Base-by-base conservation (phyloP, 2,113 vertebrate genomes). In the Hippocampus abdominalis region DNA sequence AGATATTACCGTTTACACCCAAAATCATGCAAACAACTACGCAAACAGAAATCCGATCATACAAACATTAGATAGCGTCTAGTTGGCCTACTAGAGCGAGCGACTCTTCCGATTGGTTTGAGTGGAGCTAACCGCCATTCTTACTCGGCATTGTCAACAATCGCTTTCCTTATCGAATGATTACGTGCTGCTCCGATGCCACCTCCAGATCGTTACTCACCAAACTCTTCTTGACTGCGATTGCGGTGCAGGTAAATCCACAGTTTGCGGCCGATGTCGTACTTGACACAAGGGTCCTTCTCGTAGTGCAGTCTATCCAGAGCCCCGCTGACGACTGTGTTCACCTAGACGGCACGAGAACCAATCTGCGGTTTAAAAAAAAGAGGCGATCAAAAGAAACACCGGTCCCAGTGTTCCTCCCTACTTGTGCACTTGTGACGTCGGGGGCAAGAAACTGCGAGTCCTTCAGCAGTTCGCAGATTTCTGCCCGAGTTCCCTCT, bases 221-320 rank as follows among this genome's bases (percentile, higher is more conserved):
- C 97, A 71, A 99, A 99, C 86, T 99, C 97, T 36, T 98, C 97
- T 81, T 99, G 96, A 0, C 94, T 98, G 73, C 97, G 94, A 84
- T 93, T 90, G 16, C 95, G 92, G 76, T 99, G 97, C 68, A 99
- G 87, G 78, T 99, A 99, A 86, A 99, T 98, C 97, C 97, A 99
- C 44, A 99, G 86, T 84, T 99, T 99, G 44, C 95, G 94, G 3
- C 96, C 97, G 0, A 97, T 97, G 73, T 99, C 97, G 0, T 99
- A 99, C 64, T 99, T 99, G 61, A 99, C 96, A 64, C 97, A 99
- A 0, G 97, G 97, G 77, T 99, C 97, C 70, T 99, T 99, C 85
- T 99, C 97, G 20, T 98, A 99, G 76, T 99, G 97, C 1, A 99
- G 81, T 53, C 97, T 90, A 69, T 99, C 97, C 72, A 99, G 85